Evolutionary conservation across 2,113 vertebrate species (phyloP), one percentile per base, ranked within the genome.

Genomic region (Dendropsophus ebraccatus): DNA sequence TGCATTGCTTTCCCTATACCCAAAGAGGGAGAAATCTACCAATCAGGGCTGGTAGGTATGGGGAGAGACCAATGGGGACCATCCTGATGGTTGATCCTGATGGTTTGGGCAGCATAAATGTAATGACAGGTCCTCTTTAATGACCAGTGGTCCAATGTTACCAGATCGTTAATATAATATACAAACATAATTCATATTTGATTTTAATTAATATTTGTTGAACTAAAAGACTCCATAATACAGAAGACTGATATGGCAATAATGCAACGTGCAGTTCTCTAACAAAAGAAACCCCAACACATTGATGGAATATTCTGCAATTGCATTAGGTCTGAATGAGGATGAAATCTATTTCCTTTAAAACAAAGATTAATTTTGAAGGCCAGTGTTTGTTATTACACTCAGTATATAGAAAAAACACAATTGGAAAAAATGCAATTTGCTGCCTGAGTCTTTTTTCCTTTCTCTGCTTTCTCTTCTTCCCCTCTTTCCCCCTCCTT

Each of bases 391-490:
- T 58, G n/a, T 78, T 79, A 85, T 70, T 85, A 70, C 47, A 56
- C 30, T 54, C 32, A 41, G 75, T 80, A 56, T 80, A 73, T 62
- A 13, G 52, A 86, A 52, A 86, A 30, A 81, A 45, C n/a, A 73
- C 67, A 86, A 86, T 73, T 62, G 56, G 52, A 80, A 72, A 30
- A 86, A 86, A 86, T 73, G 77, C 77, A 86, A 86, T 80, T 81
- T 87, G 67, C 69, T 74, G 69, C 35, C 69, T 47, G 52, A 81
- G 65, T 47, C 67, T 73, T 72, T 73, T 72, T 54, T 56, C 23
- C 30, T 47, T 81, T 41, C 28, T 87, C 25, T 28, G 32, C 50
- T 37, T 41, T 60, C 37, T 73, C 50, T 60, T 69, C 35, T 74
- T 50, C 30, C 37, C 50, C 50, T 28, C 78, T 81, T 79, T 72